Evolutionary conservation across 2,113 vertebrate species (phyloP), one percentile per base, ranked within the genome.

Genomic region (Arenaria interpres): DNA sequence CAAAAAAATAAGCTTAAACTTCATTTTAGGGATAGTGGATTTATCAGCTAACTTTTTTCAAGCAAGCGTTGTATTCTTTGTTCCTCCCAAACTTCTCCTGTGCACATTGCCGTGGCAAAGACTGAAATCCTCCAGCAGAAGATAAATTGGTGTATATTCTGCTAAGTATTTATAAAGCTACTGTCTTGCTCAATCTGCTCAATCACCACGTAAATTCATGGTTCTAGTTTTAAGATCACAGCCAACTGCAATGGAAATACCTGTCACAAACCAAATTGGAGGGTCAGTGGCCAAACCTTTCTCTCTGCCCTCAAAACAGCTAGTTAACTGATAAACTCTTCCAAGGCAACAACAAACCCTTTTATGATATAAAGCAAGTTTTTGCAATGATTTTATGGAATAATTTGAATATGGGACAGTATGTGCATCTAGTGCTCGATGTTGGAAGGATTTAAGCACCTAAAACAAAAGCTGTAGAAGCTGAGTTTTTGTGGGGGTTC

Each of bases 161-260:
- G 39, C 48, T 43, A 54, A 74, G n/a, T 73, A 51, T 71, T 82
- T 64, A 33, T 46, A 59, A 69, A 66, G 30, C 39, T 85, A 50
- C 15, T 1, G 1, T 88, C 85, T 77, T 77, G 39, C 45, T 78
- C 33, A 51, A 0, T 66, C 17, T 60, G 20, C 20, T 33, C 78
- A 51, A 73, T 60, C 45, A 62, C 20, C 9, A 21, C 12, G 12
- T 24, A 33, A 74, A 60, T 60, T 77, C 30, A 7, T 20, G 35
- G 33, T 20, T 85, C 35, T 64, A 9, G 14, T 60, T 95, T 64
- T 21, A 73, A 51, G 54, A 69, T 60, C 54, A 51, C 33, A 81
- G 5, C 12, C 20, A 78, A 43, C 10, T 76, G 53, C 81, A 50
- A 57, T 0, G 0, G 57, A 80, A 51, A 62, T 12, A 8, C 18